Evolutionary conservation across 1,140 invertebrate species (phyloP), one percentile per base, ranked within the genome.

Genomic region (Melanaphis sacchari): DNA sequence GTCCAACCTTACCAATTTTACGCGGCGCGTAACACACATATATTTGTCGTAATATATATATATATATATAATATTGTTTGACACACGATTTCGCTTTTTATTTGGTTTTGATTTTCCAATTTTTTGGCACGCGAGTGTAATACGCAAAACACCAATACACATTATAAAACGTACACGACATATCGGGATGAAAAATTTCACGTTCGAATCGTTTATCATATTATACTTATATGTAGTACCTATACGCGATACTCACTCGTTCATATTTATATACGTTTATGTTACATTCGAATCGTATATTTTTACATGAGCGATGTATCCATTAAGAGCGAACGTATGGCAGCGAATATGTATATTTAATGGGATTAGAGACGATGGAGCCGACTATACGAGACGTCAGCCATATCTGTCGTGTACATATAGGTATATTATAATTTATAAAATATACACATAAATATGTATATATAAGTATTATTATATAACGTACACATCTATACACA

Each of bases 351-450:
- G 31, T 76, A 76, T 36, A 52, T 24, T 52, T 76, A 76, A 76
- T 76, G 59, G 59, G 59, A 76, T 76, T 76, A 36, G 31, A 76
- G 59, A 76, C 11, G n/a, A n/a, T 76, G 59, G 31, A 76, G 59
- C 31, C 59, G 59, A 76, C 59, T n/a, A n/a, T n/a, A n/a, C n/a
- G 6, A 76, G 31, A 76, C 59, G 59, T 76, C 59, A 76, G 59
- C 59, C 59, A 21, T n/a, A 76, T 76, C 59, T 18, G 31, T 76
- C 31, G 15, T n/a, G 31, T n/a, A 66, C 0, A n/a, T 76, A 76
- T n/a, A 66, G 59, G 9, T 66, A n/a, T 76, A n/a, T 76, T 76
- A n/a, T 76, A 76, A 76, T 76, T 76, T 76, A 76, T 76, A 76
- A 76, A 76, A 76, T 76, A n/a, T n/a, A 76, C n/a, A 66, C 3